Evolutionary conservation across 2,113 vertebrate genomes (phyloP).

Genomic region (Elaphurus davidianus): DNA sequence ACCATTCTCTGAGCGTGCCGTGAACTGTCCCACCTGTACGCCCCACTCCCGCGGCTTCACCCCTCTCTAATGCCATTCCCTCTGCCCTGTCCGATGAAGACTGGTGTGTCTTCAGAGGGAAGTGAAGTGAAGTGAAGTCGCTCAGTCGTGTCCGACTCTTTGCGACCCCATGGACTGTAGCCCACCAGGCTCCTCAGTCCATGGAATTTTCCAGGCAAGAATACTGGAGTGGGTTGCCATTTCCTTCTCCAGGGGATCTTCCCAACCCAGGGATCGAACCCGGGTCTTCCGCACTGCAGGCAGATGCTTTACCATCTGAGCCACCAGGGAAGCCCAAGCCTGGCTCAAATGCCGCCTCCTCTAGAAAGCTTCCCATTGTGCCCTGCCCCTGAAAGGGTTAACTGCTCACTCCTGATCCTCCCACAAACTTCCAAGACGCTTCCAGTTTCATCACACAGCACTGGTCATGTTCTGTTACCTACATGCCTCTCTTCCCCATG

Average conservation of each 20-base stretch:
- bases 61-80: not conserved
- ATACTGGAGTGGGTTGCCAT: too few species aligned
- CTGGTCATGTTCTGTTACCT: accelerated
- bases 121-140: too few species aligned
- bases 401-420: not conserved
- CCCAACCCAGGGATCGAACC: too few species aligned
- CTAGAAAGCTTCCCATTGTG: not conserved
- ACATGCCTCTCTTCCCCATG: not conserved
- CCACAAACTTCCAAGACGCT: not conserved
- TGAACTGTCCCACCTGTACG: accelerated
- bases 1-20: accelerated
- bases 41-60: not conserved
- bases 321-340: too few species aligned
- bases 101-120: not conserved
- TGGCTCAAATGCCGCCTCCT: not conserved
- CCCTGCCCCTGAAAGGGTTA: not conserved
- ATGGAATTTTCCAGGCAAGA: too few species aligned
- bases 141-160: too few species aligned
- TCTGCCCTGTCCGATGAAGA: not conserved
- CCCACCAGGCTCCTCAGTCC: too few species aligned
- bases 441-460: accelerated
- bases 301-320: too few species aligned
- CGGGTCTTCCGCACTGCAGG: too few species aligned
- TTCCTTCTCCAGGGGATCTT: too few species aligned
- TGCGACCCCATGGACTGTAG: too few species aligned